phyloP scores from a whole-genome alignment of 2,888 invertebrate species.

The Zonitis immaculata region DNA sequence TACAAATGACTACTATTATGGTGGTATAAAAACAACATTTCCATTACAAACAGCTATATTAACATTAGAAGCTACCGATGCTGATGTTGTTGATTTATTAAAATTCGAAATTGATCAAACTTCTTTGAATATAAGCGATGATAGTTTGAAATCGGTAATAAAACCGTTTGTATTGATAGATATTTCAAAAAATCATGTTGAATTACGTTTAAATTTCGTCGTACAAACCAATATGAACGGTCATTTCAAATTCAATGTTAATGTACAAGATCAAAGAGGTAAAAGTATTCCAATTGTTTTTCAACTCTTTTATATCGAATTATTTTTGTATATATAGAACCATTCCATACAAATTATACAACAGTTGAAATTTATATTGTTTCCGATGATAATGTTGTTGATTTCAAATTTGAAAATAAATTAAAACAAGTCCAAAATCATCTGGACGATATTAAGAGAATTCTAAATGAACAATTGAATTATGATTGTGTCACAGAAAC shows the following conservation, averaged over 20 bases:
- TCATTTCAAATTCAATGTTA: slow-evolving; percentile 56
- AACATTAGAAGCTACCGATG: slow-evolving; percentile 7
- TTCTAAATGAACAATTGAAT: slow-evolving; percentile 51
- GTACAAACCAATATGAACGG: slow-evolving; percentile 56
- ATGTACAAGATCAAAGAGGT: slow-evolving; percentile 50
- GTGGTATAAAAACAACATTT: slow-evolving; percentile 30
- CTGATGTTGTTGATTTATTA: neutral
- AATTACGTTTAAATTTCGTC: slow-evolving; percentile 51
- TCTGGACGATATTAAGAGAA: slow-evolving; percentile 49
- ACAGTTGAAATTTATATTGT: slow-evolving; percentile 57
- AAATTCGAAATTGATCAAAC: neutral
- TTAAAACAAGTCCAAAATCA: slow-evolving; percentile 46
- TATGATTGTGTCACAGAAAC: slow-evolving; percentile 59
- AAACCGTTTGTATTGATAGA: slow-evolving; percentile 46
- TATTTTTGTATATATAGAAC: slow-evolving; percentile 30
- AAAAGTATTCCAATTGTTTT: too few relatives aligned
- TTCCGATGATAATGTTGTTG: slow-evolving; percentile 54
- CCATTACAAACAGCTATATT: slow-evolving; percentile 1
- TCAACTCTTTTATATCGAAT: too few relatives aligned
- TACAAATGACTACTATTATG: slow-evolving; percentile 44
- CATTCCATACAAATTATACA: slow-evolving; percentile 43
- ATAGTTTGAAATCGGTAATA: neutral
- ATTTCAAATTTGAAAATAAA: slow-evolving; percentile 55
- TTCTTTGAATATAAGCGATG: neutral
- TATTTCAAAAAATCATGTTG: slow-evolving; percentile 43